Evolutionary conservation across 2,888 invertebrate genomes (phyloP).

Genomic region (Acronicta aceris): DNA sequence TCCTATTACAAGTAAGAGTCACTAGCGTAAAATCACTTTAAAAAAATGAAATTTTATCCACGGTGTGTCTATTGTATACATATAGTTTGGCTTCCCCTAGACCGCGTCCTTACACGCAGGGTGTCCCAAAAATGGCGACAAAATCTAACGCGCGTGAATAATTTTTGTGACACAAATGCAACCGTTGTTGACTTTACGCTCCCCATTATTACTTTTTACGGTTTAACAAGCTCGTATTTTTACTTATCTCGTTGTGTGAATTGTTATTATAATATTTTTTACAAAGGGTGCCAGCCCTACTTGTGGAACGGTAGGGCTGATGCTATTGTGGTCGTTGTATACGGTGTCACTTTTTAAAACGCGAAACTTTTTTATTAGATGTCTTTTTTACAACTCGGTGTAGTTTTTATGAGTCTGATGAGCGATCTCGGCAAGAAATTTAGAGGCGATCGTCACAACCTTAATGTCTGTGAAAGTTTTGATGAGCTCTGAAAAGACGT

Average conservation of each 20-base stretch:
- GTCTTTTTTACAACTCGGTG: slow-evolving; percentile 40
- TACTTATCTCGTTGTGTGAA: slow-evolving; percentile 87
- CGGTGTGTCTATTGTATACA: slow-evolving; percentile 33
- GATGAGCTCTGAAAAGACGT: slow-evolving; percentile 35
- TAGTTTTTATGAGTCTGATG: slow-evolving; percentile 52
- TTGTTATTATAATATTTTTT: slow-evolving; percentile 80
- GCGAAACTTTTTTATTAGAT: slow-evolving; percentile 48
- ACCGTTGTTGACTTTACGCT: slow-evolving; percentile 86
- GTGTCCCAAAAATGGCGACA: slow-evolving; percentile 64
- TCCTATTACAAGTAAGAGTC: neutral
- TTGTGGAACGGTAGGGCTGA: slow-evolving; percentile 45
- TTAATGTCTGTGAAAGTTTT: slow-evolving; percentile 47
- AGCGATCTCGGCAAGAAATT: slow-evolving; percentile 32
- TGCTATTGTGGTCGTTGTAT: slow-evolving; percentile 51
- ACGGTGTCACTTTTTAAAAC: slow-evolving; percentile 46
- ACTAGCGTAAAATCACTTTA: slow-evolving; percentile 27
- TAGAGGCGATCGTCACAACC: slow-evolving; percentile 35
- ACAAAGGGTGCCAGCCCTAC: slow-evolving; percentile 73
- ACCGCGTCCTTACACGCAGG: slow-evolving; percentile 46
- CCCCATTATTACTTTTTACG: slow-evolving; percentile 88
- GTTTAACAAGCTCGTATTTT: slow-evolving; percentile 88
- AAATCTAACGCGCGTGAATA: slow-evolving; percentile 75
- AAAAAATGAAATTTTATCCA: slow-evolving; percentile 32
- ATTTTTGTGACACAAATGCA: slow-evolving; percentile 73
- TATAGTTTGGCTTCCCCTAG: slow-evolving; percentile 28